These are phyloP conservation scores for Tangara arthus DNA, from an alignment of 2,797 vertebrate species.

Conservation along the genomic window DNA sequence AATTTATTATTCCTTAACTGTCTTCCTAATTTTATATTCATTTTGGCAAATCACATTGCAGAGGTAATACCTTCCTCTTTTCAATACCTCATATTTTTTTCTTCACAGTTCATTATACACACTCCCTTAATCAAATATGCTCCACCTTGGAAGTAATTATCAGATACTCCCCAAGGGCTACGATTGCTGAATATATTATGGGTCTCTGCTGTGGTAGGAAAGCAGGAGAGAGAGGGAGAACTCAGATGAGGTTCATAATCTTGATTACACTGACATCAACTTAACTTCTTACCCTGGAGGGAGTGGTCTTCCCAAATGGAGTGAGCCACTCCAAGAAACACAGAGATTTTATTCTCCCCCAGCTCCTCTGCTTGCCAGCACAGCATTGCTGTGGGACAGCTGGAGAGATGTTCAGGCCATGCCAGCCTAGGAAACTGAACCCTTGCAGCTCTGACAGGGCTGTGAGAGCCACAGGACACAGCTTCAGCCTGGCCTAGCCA, in stretches of 20 bases:
- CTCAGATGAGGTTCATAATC: constrained; percentile 16
- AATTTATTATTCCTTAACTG: constrained; percentile 48
- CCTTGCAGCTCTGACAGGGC: not conserved
- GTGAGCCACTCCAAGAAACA: not conserved
- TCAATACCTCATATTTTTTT: constrained; percentile 51
- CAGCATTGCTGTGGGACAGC: not conserved
- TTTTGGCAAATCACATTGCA: constrained; percentile 48
- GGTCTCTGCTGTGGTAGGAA: not conserved
- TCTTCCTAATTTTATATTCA: constrained; percentile 36
- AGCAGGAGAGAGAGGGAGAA: not conserved
- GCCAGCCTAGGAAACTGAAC: not conserved
- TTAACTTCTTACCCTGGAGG: not conserved
- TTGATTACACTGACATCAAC: not conserved
- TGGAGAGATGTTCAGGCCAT: not conserved
- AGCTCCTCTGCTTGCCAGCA: not conserved
- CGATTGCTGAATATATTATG: constrained; percentile 56
- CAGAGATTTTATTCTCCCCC: not conserved
- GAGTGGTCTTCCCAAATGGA: not conserved
- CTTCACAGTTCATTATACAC: constrained; percentile 70
- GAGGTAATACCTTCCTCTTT: constrained; percentile 35
- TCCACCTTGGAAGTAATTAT: constrained; percentile 73
- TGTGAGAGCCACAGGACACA: rapidly evolving
- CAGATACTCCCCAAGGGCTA: constrained; percentile 64
- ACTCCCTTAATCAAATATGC: constrained; percentile 72
- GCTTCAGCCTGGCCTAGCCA: not conserved